Base-by-base conservation (phyloP, 2,888 invertebrate genomes). In the Brachyopa scutellaris region DNA sequence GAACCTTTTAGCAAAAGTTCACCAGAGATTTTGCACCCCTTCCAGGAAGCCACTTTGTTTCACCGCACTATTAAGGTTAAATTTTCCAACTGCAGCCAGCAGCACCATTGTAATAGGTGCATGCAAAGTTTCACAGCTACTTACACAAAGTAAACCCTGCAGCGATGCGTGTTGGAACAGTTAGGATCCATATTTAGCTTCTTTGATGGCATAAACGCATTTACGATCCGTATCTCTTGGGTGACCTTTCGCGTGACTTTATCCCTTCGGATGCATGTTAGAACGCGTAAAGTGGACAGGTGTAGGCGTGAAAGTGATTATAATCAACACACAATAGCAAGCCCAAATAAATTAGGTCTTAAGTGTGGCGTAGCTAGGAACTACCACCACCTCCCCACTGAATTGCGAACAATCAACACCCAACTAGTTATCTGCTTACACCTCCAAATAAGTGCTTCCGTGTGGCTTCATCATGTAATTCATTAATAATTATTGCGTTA, bases 121-220 rank as follows among this genome's bases (percentile, higher is more conserved):
- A 74, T 57, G 66, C 47, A 66, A 74, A 57, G 57, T 57, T n/a
- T 74, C 64, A 73, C 47, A 36, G 36, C 29, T n/a, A n/a, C n/a
- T 19, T 8, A 26, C 31, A 36, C 42, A 59, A 51, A 67, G 42
- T 61, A 31, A 15, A 29, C 33, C 76, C 57, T 31, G 1, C 1
- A n/a, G 42, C 76, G 59, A 69, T 69, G 76, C 59, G 76, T 76
- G 76, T 45, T 61, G 13, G 42, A 45, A 42, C 59, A 40, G 21
- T 76, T 76, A 51, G 42, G 74, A 69, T 76, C 59, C 61, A 69
- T 67, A 59, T 76, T 61, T 67, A 76, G 67, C 67, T 33, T 38
- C 40, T 31, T 40, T 15, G 40, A 19, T 15, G 17, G 31, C 17
- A 62, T 57, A 29, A 8, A 38, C 49, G 33, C 57, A 17, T 8